These are phyloP conservation scores for Doryteuthis pealeii DNA, from an alignment of 1,140 invertebrate genomes.

Conservation along the genomic window DNA sequence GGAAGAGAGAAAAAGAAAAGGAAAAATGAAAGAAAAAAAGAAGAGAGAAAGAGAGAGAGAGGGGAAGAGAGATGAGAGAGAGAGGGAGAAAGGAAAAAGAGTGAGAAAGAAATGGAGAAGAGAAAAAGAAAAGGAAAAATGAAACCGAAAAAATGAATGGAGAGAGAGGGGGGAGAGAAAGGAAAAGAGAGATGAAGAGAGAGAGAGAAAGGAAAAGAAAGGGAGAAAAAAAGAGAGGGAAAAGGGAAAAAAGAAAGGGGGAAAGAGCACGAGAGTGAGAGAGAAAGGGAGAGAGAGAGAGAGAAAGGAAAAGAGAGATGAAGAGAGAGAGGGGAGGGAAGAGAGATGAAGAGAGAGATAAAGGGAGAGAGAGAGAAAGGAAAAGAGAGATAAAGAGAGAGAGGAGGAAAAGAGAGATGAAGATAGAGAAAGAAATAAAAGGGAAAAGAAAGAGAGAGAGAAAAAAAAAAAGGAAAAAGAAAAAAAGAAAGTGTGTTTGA, in stretches of 20 bases:
- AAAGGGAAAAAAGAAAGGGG: no score
- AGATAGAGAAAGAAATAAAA: no score
- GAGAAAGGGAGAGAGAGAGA: neutral
- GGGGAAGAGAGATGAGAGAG: neutral
- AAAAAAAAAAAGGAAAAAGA: no score
- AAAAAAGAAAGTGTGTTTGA: no score
- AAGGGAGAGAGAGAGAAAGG: neutral
- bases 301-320: neutral
- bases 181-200: neutral
- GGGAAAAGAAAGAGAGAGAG: no score
- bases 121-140: neutral
- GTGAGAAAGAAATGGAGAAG: no score
- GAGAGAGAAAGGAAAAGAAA: neutral
- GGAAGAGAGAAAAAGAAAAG: neutral
- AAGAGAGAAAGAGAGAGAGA: neutral
- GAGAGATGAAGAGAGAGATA: neutral
- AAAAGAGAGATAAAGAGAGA: neutral
- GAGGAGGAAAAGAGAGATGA: neutral
- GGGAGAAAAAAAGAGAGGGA: neutral
- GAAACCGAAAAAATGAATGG: neutral
- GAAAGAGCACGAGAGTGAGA: neutral
- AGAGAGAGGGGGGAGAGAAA: neutral
- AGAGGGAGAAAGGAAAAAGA: no score
- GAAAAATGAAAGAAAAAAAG: neutral
- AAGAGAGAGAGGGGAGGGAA: neutral